These are phyloP conservation scores for Bombus sibiricus DNA, from an alignment of 1,140 invertebrate genomes.

Conservation along the genomic window DNA sequence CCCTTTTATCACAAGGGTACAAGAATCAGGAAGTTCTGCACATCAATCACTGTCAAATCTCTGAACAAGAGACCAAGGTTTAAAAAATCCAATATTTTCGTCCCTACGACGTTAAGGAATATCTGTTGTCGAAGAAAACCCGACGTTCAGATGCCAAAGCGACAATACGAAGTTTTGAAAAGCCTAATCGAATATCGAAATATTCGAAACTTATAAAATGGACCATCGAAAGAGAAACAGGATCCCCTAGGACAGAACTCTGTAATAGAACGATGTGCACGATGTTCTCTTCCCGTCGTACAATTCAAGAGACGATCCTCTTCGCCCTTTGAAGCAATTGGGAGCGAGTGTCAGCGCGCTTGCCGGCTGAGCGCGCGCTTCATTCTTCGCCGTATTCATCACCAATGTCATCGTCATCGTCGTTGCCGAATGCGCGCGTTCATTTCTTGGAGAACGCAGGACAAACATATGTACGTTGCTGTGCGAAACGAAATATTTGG, in stretches of 20 bases:
- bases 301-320: background rate
- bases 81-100: background rate
- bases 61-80: background rate
- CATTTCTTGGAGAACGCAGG: background rate
- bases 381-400: constrained; percentile 25
- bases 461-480: background rate
- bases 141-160: background rate
- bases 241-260: constrained; percentile 18
- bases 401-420: constrained; percentile 41
- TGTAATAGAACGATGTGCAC: background rate
- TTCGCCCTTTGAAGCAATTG: constrained; percentile 29
- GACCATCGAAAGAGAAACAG: constrained; percentile 12
- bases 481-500: background rate
- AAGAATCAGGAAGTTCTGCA: background rate
- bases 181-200: background rate
- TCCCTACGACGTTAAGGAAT: background rate
- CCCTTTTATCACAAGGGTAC: background rate
- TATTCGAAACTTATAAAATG: background rate
- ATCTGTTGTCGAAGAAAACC: background rate
- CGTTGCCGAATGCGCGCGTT: constrained; percentile 11
- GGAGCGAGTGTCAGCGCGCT: constrained; percentile 41
- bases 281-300: constrained; percentile 1
- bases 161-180: constrained; percentile 6
- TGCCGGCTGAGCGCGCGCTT: constrained; percentile 55
- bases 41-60: background rate